Base-by-base conservation (phyloP, 2,113 vertebrate species). In the Paracanthobrama guichenoti region DNA sequence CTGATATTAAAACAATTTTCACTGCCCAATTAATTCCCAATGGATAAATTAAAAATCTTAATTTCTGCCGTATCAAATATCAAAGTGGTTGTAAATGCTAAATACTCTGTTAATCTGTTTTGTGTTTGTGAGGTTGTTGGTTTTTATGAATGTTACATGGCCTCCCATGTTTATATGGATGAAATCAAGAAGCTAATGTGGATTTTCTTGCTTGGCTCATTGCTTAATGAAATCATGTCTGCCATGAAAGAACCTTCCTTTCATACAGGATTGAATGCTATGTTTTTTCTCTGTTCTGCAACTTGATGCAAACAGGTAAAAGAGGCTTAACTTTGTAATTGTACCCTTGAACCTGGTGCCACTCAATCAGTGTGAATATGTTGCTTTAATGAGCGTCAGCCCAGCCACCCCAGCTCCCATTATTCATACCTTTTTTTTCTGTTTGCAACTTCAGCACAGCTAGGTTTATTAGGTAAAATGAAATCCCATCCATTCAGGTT, bases 401-500 rank as follows among this genome's bases (percentile, higher is more conserved):
- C 81, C 31, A 71, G 86, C 67, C 80, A 9, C 50, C 44, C 72
- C 14, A 13, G 28, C 16, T 16, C 28, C 39, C 76, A 42, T 79
- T 80, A 86, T 75, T 86, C 85, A 89, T 88, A 60, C 85, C 86
- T 71, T 67, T 50, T 48, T 35, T 86, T 73, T 74, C 79, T 72
- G 69, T 31, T 66, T 82, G 66, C 78, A 55, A 44, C 85, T 86
- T 62, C 71, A 86, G 72, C 88, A 85, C 89, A 80, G 87, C 82
- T 67, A 64, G 75, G 79, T 87, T 78, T 82, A 88, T 88, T 86
- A 86, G 72, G 85, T 87, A 82, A 84, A 88, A 89, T 13, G 85
- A 87, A 91, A 82, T 77, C 73, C 79, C 85, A 90, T 89, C 87
- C 86, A 85, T 89, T 90, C 88, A 82, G 85, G 90, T 90, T 90